Percentiles rank a stretch among this genome's conserved stretches.
These are phyloP conservation scores for Galleria mellonella DNA, from an alignment of 1,140 invertebrate species.

Conservation along the genomic window DNA sequence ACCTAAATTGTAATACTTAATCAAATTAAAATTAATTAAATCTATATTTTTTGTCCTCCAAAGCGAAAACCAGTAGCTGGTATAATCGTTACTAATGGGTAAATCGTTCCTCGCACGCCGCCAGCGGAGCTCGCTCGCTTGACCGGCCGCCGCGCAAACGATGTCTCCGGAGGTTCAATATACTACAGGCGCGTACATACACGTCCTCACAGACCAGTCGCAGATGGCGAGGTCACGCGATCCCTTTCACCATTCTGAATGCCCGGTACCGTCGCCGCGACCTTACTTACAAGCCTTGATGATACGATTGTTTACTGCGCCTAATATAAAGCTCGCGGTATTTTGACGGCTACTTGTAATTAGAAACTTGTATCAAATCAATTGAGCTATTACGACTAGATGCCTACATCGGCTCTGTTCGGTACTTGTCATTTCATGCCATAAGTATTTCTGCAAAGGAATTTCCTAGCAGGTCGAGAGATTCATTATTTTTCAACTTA, in stretches of 20 bases:
- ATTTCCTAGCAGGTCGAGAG: too few species aligned
- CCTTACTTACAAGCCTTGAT: slow-evolving; percentile 43
- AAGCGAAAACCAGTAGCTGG: too few species aligned
- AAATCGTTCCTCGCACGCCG: too few species aligned
- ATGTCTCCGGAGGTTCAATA: slow-evolving; percentile 23
- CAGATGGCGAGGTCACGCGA: slow-evolving; percentile 45
- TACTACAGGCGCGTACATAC: slow-evolving; percentile 16
- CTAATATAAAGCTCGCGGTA: neutral
- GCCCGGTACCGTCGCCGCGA: slow-evolving; percentile 35
- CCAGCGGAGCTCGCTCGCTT: too few species aligned
- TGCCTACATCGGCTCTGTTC: too few species aligned
- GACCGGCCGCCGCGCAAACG: too few species aligned
- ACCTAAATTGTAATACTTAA: neutral
- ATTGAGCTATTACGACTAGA: too few species aligned
- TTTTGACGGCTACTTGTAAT: slow-evolving; percentile 2
- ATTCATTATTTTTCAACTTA: too few species aligned
- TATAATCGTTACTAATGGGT: too few species aligned
- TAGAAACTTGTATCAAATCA: neutral
- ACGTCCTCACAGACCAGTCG: slow-evolving; percentile 24
- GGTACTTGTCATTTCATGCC: too few species aligned
- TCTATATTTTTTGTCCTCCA: neutral
- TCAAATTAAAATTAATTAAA: neutral
- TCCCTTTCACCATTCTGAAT: slow-evolving; percentile 53
- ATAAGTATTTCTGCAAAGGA: too few species aligned
- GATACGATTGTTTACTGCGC: slow-evolving; percentile 32